phyloP scores from a whole-genome alignment of 2,797 vertebrate species.

The Cephalopachus bancanus region DNA sequence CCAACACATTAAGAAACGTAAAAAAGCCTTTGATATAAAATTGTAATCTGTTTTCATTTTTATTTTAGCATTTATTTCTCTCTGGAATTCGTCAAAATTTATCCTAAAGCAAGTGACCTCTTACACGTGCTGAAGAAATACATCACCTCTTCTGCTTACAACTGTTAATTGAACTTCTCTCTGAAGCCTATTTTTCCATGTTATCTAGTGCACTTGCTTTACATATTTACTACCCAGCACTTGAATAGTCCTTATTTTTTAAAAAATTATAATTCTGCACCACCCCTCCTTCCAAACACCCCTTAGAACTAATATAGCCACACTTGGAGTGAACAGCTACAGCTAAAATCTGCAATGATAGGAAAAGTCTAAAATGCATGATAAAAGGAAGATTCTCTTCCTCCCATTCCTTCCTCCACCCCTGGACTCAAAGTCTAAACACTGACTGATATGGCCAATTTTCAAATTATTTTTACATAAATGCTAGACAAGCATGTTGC shows the following conservation, averaged over 20 bases:
- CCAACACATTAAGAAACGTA: constrained; percentile 66
- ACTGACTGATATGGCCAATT: constrained; percentile 83
- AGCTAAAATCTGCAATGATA: constrained; percentile 82
- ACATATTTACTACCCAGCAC: constrained; percentile 85
- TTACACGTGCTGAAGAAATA: constrained; percentile 83
- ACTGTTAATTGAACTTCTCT: constrained; percentile 87
- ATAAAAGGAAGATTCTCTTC: constrained; percentile 70
- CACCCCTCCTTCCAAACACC: background rate
- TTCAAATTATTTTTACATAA: constrained; percentile 90
- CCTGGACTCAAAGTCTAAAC: constrained; percentile 83
- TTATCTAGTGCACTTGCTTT: constrained; percentile 83
- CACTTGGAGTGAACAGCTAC: constrained; percentile 72
- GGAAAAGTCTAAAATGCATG: constrained; percentile 79
- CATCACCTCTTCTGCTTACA: constrained; percentile 84
- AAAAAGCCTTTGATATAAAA: constrained; percentile 80
- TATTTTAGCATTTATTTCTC: constrained; percentile 83
- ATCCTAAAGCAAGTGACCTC: constrained; percentile 89
- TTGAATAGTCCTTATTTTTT: constrained; percentile 79
- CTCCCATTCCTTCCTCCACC: background rate
- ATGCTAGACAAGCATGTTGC: constrained; percentile 87
- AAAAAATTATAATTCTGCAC: constrained; percentile 72
- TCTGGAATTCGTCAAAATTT: constrained; percentile 87
- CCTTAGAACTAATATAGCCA: constrained; percentile 71
- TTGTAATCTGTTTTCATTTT: constrained; percentile 84
- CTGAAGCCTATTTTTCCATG: constrained; percentile 83